phyloP scores from a whole-genome alignment of 2,113 vertebrate genomes.

The Falcunculus frontatus region DNA sequence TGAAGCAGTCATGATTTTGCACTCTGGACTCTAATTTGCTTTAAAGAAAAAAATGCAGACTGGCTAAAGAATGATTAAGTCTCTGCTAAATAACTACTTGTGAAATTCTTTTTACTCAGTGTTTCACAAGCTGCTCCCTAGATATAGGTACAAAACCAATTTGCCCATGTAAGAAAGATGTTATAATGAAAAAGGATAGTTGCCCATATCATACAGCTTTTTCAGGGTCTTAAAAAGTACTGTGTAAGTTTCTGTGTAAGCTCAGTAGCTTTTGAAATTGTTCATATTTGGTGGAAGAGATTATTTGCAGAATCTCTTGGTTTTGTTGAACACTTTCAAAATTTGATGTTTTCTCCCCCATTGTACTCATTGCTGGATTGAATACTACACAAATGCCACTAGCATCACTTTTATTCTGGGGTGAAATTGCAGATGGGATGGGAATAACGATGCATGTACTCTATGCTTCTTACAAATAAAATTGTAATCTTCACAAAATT shows the following conservation, averaged over 20 bases:
- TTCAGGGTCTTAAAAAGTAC: background rate
- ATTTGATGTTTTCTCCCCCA: fast-evolving
- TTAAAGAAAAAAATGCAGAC: background rate
- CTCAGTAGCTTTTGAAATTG: background rate
- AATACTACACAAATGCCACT: background rate
- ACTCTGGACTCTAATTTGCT: background rate
- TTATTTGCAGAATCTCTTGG: background rate
- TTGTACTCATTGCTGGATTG: background rate
- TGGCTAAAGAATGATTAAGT: background rate
- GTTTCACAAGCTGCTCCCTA: background rate
- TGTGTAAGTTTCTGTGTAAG: background rate
- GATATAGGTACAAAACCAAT: background rate
- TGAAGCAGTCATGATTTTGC: background rate
- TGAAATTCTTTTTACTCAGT: background rate
- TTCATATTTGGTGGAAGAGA: background rate
- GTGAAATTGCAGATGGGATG: background rate
- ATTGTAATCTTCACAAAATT: background rate
- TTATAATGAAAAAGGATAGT: background rate
- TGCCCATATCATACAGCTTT: background rate
- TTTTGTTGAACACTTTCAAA: background rate
- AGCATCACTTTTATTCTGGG: background rate
- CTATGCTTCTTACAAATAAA: background rate
- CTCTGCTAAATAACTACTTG: background rate
- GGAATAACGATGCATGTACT: background rate
- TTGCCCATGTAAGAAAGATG: background rate